These are phyloP conservation scores for Drosophila triauraria DNA, from an alignment of 1,140 invertebrate genomes.

Conservation along the genomic window DNA sequence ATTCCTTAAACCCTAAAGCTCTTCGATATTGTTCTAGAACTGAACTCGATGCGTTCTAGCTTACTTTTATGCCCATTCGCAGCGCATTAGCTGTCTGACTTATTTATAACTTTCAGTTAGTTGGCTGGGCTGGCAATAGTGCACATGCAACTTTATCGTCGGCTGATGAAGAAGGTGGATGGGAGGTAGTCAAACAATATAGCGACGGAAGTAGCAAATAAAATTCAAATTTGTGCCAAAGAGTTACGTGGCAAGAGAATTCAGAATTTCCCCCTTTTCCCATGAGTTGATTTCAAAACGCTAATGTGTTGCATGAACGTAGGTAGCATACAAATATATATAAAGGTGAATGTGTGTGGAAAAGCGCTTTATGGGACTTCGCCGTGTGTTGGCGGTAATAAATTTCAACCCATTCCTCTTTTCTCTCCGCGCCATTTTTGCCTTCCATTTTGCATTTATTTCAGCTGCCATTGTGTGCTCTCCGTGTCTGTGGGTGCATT, in stretches of 20 bases:
- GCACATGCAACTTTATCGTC: conserved; percentile 59
- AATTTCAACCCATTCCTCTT: conserved; percentile 48
- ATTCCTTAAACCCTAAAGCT: too few species aligned
- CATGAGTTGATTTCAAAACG: conserved; percentile 68
- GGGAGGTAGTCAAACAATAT: conserved; percentile 62
- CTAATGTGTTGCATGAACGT: conserved; percentile 58
- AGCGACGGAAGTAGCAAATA: conserved; percentile 79
- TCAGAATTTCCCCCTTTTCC: conserved; percentile 12
- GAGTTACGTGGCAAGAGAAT: conserved; percentile 67
- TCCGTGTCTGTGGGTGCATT: conserved; percentile 12
- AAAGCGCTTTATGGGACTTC: conserved; percentile 58
- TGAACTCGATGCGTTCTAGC: conserved; percentile 9
- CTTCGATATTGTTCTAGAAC: conserved; percentile 6
- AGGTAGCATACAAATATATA: background rate
- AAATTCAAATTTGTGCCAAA: conserved; percentile 83
- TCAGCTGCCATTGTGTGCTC: conserved; percentile 33
- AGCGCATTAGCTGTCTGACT: conserved; percentile 59
- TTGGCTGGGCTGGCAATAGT: conserved; percentile 57
- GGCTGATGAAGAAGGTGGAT: background rate
- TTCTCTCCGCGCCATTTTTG: conserved; percentile 47
- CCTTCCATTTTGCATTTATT: conserved; percentile 70
- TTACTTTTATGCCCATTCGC: conserved; percentile 53
- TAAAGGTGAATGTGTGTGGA: conserved; percentile 38
- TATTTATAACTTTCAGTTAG: conserved; percentile 69
- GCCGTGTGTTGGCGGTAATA: conserved; percentile 58